Evolutionary conservation across 2,888 invertebrate genomes (phyloP).

Genomic region (Vandiemenella viatica): DNA sequence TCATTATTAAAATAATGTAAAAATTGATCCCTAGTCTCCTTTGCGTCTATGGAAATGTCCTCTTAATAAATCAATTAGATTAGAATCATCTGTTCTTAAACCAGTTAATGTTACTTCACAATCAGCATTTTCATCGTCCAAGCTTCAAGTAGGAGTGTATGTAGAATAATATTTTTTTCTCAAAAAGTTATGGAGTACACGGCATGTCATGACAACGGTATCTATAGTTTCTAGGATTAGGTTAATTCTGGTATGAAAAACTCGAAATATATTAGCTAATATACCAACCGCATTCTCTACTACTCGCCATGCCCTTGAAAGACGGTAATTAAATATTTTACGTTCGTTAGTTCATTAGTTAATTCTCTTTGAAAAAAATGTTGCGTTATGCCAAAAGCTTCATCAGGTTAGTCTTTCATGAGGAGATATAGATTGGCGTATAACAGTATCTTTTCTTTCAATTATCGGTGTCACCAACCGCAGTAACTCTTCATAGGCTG

Average conservation of each 20-base stretch:
- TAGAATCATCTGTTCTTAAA: slow-evolving; percentile 5
- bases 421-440: neutral
- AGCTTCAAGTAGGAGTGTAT: slow-evolving; percentile 6
- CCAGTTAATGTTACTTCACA: slow-evolving; percentile 8
- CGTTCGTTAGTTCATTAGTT: neutral
- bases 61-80: neutral
- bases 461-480: no score
- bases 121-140: slow-evolving; percentile 9
- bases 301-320: slow-evolving; percentile 6
- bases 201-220: slow-evolving; percentile 1
- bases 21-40: neutral
- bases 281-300: slow-evolving; percentile 8
- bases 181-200: slow-evolving; percentile 7
- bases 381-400: slow-evolving; percentile 12
- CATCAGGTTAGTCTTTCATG: slow-evolving; percentile 4
- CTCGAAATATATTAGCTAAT: slow-evolving; percentile 6
- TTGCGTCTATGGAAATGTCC: neutral
- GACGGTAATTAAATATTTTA: slow-evolving; percentile 1
- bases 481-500: no score
- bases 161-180: neutral
- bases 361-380: slow-evolving; percentile 5
- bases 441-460: no score
- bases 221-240: neutral
- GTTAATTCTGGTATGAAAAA: slow-evolving; percentile 2
- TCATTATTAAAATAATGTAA: neutral